Evolutionary conservation across 1,140 invertebrate species (phyloP).

Genomic region (Pseudomyrmex dendroicus): DNA sequence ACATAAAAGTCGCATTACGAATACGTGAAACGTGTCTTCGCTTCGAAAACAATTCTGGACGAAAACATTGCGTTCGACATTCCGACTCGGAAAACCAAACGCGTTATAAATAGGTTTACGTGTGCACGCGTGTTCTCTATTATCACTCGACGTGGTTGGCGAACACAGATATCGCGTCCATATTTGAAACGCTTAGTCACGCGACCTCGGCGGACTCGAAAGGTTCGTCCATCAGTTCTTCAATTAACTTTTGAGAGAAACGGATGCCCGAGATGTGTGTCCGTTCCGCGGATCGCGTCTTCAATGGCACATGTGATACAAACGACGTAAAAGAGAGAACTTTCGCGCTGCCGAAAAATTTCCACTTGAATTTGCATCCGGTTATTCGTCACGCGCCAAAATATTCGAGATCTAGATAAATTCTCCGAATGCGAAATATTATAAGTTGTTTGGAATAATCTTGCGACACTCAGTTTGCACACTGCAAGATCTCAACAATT

Average conservation of each 20-base stretch:
- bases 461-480: neutral
- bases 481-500: neutral
- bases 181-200: constrained; percentile 73
- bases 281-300: neutral
- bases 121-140: constrained; percentile 64
- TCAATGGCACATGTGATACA: no score
- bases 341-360: neutral
- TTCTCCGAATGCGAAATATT: constrained; percentile 12
- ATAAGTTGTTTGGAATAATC: neutral
- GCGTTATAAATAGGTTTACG: constrained; percentile 68
- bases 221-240: constrained; percentile 55
- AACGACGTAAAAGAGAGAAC: neutral
- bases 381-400: constrained; percentile 39
- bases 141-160: constrained; percentile 67
- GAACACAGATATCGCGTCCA: constrained; percentile 70
- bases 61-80: constrained; percentile 49
- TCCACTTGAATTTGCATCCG: neutral
- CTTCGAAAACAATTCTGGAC: constrained; percentile 4
- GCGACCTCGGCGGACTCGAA: constrained; percentile 65
- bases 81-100: constrained; percentile 51
- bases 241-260: constrained; percentile 43
- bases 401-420: constrained; percentile 38
- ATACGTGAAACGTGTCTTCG: neutral
- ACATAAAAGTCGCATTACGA: neutral
- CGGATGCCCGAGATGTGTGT: neutral